Percentiles rank a stretch among this genome's conserved stretches.
These are phyloP conservation scores for Drosophila kikkawai DNA, from an alignment of 1,140 invertebrate genomes.

Conservation along the genomic window DNA sequence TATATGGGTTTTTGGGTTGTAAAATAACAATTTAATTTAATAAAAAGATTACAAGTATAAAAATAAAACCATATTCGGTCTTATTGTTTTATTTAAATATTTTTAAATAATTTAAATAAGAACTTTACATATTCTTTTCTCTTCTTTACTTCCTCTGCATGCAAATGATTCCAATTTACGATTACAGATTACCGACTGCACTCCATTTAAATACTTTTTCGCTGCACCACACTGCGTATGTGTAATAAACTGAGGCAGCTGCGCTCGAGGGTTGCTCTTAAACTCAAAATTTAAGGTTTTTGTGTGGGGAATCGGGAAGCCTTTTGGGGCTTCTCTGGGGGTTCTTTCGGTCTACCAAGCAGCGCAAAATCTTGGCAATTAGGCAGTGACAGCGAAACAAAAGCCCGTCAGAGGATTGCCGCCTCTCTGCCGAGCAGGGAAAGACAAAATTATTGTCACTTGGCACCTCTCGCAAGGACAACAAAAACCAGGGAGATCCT, in stretches of 20 bases:
- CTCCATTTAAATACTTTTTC: slow-evolving; percentile 36
- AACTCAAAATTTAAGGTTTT: slow-evolving; percentile 24
- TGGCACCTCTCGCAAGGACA: slow-evolving; percentile 71
- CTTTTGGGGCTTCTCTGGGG: slow-evolving; percentile 1
- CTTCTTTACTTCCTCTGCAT: neutral
- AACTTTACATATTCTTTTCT: no score
- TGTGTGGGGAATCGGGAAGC: slow-evolving; percentile 1
- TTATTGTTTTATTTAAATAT: no score
- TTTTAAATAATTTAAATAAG: neutral
- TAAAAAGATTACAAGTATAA: no score
- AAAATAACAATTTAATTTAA: no score
- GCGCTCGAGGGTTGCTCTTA: slow-evolving; percentile 43
- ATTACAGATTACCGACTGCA: slow-evolving; percentile 18
- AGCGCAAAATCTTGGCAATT: slow-evolving; percentile 75
- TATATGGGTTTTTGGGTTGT: neutral
- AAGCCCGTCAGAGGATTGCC: slow-evolving; percentile 38
- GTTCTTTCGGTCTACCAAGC: slow-evolving; percentile 45
- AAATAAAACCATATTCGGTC: no score
- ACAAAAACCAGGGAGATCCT: slow-evolving; percentile 30
- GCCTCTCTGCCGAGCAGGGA: slow-evolving; percentile 39
- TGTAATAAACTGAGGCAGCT: slow-evolving; percentile 49
- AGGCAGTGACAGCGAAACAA: slow-evolving; percentile 74
- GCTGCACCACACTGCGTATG: slow-evolving; percentile 68
- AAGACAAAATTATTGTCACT: slow-evolving; percentile 78
- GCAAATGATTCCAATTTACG: slow-evolving; percentile 32